phyloP scores from a whole-genome alignment of 1,140 invertebrate genomes.

The Dinoponera quadriceps region DNA sequence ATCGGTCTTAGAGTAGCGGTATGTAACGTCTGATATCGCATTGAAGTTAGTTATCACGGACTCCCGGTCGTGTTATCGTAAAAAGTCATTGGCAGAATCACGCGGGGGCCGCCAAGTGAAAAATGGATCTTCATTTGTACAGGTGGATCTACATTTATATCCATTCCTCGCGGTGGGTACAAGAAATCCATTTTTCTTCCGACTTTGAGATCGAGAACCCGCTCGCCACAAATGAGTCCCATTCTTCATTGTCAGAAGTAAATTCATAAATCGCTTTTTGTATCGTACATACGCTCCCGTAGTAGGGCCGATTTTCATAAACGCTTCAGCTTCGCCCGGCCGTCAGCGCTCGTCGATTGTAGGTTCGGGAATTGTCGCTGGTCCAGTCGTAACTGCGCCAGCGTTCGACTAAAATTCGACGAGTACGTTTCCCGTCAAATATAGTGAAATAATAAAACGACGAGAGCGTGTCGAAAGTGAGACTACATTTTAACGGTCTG shows the following conservation, averaged over 20 bases:
- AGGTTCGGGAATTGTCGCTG: neutral
- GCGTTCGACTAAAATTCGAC: neutral
- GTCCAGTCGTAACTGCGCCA: neutral
- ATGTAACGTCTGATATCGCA: slow-evolving; percentile 49
- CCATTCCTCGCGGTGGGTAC: slow-evolving; percentile 36
- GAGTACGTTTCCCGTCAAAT: neutral
- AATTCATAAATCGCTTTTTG: slow-evolving; percentile 58
- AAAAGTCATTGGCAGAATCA: slow-evolving; percentile 53
- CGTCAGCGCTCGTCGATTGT: neutral
- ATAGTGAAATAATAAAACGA: neutral
- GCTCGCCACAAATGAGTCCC: slow-evolving; percentile 38
- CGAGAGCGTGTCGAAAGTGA: neutral
- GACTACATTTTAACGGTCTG: neutral
- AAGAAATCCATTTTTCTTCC: slow-evolving; percentile 59
- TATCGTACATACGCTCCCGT: neutral
- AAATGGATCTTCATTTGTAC: slow-evolving; percentile 58
- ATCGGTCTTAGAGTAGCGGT: slow-evolving; percentile 48
- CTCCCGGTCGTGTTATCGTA: slow-evolving; percentile 46
- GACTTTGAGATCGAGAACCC: slow-evolving; percentile 57
- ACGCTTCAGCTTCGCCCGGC: neutral
- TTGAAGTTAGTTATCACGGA: slow-evolving; percentile 55
- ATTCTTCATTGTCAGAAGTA: slow-evolving; percentile 53
- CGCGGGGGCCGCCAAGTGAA: slow-evolving; percentile 35
- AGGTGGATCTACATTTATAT: slow-evolving; percentile 59
- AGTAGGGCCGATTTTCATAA: slow-evolving; percentile 12